Conservation (phyloP, 2,888 invertebrate species). For the Cerastis rubricosa region DNA sequence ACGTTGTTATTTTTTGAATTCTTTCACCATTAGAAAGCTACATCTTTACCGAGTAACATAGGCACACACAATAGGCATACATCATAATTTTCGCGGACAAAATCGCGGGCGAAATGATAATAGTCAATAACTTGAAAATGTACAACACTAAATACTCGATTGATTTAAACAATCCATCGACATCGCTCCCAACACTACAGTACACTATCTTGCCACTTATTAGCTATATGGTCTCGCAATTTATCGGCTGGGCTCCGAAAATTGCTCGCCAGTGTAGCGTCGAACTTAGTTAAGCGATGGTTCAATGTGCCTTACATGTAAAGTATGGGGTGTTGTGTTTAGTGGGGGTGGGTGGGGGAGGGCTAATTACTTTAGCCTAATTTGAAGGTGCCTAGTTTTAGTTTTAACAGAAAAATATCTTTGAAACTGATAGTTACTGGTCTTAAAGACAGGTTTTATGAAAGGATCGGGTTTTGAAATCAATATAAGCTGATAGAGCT, state of each 20-base stretch:
- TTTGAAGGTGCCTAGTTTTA: slow-evolving; percentile 23
- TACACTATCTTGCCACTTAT: slow-evolving; percentile 86
- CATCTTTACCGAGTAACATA: no score
- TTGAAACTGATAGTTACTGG: not conserved
- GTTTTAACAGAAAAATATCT: not conserved
- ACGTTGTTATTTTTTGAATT: no score
- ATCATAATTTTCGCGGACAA: no score
- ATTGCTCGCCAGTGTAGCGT: slow-evolving; percentile 78
- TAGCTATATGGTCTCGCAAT: slow-evolving; percentile 85
- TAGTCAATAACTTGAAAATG: no score
- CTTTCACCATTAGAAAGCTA: no score
- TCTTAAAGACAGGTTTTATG: not conserved
- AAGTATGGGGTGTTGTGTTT: slow-evolving; percentile 62
- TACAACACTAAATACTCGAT: not conserved
- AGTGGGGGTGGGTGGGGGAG: slow-evolving; percentile 3
- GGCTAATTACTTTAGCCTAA: slow-evolving; percentile 47
- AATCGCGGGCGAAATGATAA: no score
- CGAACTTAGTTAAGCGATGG: slow-evolving; percentile 80
- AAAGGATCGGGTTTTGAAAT: no score
- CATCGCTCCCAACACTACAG: slow-evolving; percentile 68
- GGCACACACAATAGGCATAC: no score
- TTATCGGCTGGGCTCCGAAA: slow-evolving; percentile 85
- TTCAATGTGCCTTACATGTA: slow-evolving; percentile 80
- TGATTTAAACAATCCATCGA: slow-evolving; percentile 49
- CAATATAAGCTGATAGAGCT: no score